Conservation (phyloP, 2,113 vertebrate species). For the Alaudala cheleensis region DNA sequence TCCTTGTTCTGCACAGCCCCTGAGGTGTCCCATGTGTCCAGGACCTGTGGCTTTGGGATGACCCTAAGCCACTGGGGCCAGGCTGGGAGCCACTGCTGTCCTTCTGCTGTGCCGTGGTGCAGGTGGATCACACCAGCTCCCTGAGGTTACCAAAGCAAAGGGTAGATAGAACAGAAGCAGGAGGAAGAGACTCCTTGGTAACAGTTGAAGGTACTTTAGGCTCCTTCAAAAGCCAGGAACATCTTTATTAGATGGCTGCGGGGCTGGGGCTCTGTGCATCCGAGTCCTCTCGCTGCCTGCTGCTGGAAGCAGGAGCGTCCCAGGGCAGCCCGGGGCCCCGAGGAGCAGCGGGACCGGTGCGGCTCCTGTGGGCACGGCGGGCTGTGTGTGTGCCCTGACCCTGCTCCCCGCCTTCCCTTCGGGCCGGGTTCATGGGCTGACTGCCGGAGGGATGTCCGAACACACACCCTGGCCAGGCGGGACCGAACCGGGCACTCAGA, state of each 20-base stretch:
- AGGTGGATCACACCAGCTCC: not conserved
- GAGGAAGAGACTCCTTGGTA: not conserved
- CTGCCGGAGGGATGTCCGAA: rapidly evolving
- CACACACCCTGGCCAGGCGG: rapidly evolving
- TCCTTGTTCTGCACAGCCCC: not conserved
- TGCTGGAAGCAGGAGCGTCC: not conserved
- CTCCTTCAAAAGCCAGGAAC: not conserved
- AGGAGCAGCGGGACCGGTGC: not conserved
- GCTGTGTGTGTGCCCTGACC: not conserved
- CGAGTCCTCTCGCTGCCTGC: rapidly evolving
- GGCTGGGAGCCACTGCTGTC: not conserved
- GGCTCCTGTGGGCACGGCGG: rapidly evolving
- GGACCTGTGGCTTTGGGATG: not conserved
- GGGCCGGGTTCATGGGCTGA: rapidly evolving
- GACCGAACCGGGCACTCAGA: not conserved
- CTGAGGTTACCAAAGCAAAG: rapidly evolving
- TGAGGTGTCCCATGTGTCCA: not conserved
- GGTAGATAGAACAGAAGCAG: not conserved
- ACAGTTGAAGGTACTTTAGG: rapidly evolving
- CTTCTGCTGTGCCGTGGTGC: not conserved
- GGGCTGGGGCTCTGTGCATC: not conserved
- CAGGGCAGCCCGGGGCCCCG: not conserved
- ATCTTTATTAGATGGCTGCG: not conserved
- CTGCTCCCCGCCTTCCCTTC: rapidly evolving
- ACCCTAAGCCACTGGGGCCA: not conserved